Evolutionary conservation across 2,888 invertebrate genomes (phyloP).

Genomic region (Conchocele bisecta): DNA sequence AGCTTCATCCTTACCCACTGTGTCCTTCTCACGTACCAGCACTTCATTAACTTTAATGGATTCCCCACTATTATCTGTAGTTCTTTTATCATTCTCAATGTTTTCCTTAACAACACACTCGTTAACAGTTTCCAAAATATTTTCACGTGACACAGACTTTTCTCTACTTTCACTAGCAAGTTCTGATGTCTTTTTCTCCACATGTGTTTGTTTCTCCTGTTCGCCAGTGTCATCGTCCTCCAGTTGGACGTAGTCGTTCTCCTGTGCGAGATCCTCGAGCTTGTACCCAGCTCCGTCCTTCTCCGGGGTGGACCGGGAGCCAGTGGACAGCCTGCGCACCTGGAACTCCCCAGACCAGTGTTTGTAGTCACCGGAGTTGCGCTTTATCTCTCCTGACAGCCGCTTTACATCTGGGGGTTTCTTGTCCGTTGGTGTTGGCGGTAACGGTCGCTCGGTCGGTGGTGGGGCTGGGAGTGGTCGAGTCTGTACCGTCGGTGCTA

Average conservation of each 20-base stretch:
- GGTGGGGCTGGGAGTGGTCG: constrained; percentile 83
- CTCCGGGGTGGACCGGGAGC: constrained; percentile 23
- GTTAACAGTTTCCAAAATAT: constrained; percentile 1
- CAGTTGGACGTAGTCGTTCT: constrained; percentile 94
- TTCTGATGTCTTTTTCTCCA: neutral
- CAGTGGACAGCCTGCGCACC: constrained; percentile 58
- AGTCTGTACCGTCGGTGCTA: constrained; percentile 86
- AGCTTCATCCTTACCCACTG: constrained; percentile 17
- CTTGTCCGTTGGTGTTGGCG: constrained; percentile 65
- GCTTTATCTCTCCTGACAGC: constrained; percentile 40
- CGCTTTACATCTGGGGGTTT: constrained; percentile 40
- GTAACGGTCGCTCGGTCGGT: constrained; percentile 65
- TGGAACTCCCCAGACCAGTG: constrained; percentile 57
- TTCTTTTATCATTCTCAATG: neutral
- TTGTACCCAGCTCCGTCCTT: constrained; percentile 25
- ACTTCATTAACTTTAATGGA: constrained; percentile 11
- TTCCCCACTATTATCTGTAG: constrained; percentile 14
- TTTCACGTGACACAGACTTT: constrained; percentile 7
- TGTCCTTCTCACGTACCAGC: constrained; percentile 12
- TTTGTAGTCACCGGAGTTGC: constrained; percentile 59
- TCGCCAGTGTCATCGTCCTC: neutral
- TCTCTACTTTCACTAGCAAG: constrained; percentile 2
- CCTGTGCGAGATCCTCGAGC: constrained; percentile 88
- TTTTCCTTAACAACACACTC: constrained; percentile 2
- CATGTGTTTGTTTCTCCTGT: neutral